Base-by-base conservation (phyloP, 2,113 vertebrate genomes). In the Motacilla tschutschensis region DNA sequence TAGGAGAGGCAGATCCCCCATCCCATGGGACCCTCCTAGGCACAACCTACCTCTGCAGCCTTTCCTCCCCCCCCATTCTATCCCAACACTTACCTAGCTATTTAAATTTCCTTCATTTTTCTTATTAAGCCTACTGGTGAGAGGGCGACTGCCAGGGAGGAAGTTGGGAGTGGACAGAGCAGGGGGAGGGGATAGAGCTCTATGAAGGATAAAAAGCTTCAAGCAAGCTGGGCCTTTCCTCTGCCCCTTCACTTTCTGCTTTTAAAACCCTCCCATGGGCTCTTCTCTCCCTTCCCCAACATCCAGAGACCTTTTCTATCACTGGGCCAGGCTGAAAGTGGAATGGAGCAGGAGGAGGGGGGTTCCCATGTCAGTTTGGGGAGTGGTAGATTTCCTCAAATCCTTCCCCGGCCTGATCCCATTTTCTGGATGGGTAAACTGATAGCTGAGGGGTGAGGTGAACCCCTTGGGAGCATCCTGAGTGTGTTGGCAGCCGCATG, bases 271-370 rank as follows among this genome's bases (percentile, higher is more conserved):
- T 38, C 16, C 53, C 2, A 48, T 12, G 6, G 14, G 19, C 41
- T 70, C 25, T 59, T 44, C 18, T 62, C 22, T 41, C 48, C 36
- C 9, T 26, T 59, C 28, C 14, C 18, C n/a, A 25, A 19, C n/a
- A 63, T 19, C 13, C 8, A n/a, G n/a, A 76, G 7, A 28, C 20
- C 6, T 17, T 41, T 44, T 44, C 26, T 12, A 28, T 9, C 5
- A 22, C 55, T 40, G 40, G 15, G 36, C 18, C 5, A 22, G 43
- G 35, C 59, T 77, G 47, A 46, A 66, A 62, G 33, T 2, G 20
- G 53, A 44, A 9, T 38, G 28, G 29, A 38, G 55, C 2, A 1
- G 6, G 2, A 26, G 6, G 9, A 40, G 26, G 9, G 5, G 22
- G 3, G 14, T 48, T 50, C 14, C 28, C 33, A 2, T 46, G n/a